A percentile compares a stretch with the other conserved stretches of the same genome.
Conservation (phyloP, 2,888 invertebrate species). For the Tenthredo distinguenda region DNA sequence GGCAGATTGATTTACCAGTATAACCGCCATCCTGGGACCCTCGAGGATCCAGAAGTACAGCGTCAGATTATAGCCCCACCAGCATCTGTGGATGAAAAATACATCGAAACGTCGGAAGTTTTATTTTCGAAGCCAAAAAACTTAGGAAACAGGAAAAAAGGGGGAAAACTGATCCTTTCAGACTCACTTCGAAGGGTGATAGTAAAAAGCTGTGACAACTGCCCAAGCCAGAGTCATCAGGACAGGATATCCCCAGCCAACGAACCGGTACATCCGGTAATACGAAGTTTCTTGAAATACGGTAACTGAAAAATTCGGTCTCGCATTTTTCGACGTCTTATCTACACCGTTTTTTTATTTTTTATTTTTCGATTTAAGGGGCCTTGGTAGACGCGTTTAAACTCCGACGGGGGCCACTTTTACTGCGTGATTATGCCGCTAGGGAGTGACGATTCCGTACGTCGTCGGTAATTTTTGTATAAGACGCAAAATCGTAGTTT, state of each 20-base stretch:
- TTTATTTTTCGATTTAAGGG: neutral
- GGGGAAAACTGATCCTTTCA: neutral
- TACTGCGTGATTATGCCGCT: too few species aligned
- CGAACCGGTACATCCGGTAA: conserved; percentile 82
- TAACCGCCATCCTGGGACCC: conserved; percentile 89
- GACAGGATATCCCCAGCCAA: conserved; percentile 89
- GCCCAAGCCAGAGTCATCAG: conserved; percentile 87
- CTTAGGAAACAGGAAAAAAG: neutral
- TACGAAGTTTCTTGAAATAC: conserved; percentile 85
- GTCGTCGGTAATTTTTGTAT: too few species aligned
- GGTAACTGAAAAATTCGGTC: conserved; percentile 78
- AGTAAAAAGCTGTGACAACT: conserved; percentile 80
- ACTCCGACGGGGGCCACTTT: too few species aligned
- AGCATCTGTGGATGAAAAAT: conserved; percentile 81
- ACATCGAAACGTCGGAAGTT: neutral
- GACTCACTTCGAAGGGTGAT: conserved; percentile 78
- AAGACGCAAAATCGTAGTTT: too few species aligned
- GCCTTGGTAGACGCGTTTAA: too few species aligned
- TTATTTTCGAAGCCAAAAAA: neutral
- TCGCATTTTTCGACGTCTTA: neutral
- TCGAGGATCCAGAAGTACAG: conserved; percentile 94
- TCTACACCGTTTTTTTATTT: neutral
- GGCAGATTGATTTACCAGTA: conserved; percentile 83
- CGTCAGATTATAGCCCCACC: conserved; percentile 92
- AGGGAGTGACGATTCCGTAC: too few species aligned